Evolutionary conservation across 2,888 invertebrate species (phyloP).

Genomic region (Andrena flavipes): DNA sequence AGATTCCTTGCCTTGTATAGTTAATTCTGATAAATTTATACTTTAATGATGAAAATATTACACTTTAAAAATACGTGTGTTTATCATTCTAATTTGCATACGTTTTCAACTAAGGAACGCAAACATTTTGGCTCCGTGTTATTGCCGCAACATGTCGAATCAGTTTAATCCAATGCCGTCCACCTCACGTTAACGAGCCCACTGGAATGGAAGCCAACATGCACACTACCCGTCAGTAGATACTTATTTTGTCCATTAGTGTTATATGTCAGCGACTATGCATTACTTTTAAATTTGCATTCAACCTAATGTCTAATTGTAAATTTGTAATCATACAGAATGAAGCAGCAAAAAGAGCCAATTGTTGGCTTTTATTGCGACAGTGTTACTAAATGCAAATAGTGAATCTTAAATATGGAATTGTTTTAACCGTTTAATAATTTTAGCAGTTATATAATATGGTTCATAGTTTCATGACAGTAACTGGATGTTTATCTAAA

Average conservation of each 20-base stretch:
- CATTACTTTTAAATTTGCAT: slow-evolving; percentile 31
- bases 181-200: slow-evolving; percentile 77
- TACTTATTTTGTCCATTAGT: slow-evolving; percentile 39
- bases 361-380: slow-evolving; percentile 1
- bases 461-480: slow-evolving; percentile 19
- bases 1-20: neutral
- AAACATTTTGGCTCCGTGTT: slow-evolving; percentile 75
- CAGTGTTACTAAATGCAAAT: slow-evolving; percentile 16
- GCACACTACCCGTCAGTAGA: slow-evolving; percentile 57
- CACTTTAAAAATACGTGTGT: neutral
- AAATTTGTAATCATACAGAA: slow-evolving; percentile 16
- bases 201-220: slow-evolving; percentile 65
- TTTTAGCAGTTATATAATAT: slow-evolving; percentile 19
- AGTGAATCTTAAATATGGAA: slow-evolving; percentile 19
- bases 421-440: slow-evolving; percentile 28
- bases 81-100: slow-evolving; percentile 25
- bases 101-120: slow-evolving; percentile 68
- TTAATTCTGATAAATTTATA: no score
- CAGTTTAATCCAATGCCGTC: slow-evolving; percentile 82
- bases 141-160: slow-evolving; percentile 80
- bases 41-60: neutral
- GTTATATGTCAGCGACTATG: slow-evolving; percentile 20
- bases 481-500: slow-evolving; percentile 24
- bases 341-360: neutral
- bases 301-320: slow-evolving; percentile 19